Evolutionary conservation across 2,888 invertebrate species (phyloP).

Genomic region (Allacma fusca): DNA sequence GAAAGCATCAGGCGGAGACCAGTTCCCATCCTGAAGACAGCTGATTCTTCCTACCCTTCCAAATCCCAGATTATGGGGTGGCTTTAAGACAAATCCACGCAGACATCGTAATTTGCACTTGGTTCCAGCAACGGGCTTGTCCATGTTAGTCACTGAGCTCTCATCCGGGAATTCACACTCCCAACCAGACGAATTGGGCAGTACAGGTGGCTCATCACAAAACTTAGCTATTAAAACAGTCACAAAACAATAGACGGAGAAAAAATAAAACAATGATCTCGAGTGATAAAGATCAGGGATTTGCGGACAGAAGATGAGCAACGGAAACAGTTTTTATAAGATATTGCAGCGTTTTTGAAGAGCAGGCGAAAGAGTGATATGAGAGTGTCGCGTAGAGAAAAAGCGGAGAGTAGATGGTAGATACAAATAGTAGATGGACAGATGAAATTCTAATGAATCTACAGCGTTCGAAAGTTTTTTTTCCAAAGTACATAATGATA

Average conservation of each 20-base stretch:
- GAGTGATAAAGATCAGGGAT: conserved; percentile 2
- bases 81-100: conserved; percentile 50
- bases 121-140: conserved; percentile 53
- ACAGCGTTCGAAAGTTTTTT: conserved; percentile 5
- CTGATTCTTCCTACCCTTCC: conserved; percentile 45
- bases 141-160: conserved; percentile 20
- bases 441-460: not conserved
- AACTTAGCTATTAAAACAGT: conserved; percentile 51
- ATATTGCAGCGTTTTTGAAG: not conserved
- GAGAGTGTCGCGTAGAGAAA: not conserved
- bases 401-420: not conserved
- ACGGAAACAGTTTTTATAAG: not conserved
- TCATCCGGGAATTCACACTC: conserved; percentile 57
- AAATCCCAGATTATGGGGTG: conserved; percentile 44
- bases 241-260: conserved; percentile 32
- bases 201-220: conserved; percentile 58
- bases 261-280: conserved; percentile 30
- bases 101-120: conserved; percentile 58
- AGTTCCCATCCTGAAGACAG: conserved; percentile 57
- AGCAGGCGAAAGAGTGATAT: conserved; percentile 16
- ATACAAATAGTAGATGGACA: not conserved
- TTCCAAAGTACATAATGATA: conserved; percentile 7
- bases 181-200: conserved; percentile 58
- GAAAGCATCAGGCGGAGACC: conserved; percentile 56
- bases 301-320: conserved; percentile 1